Conservation (phyloP, 2,113 vertebrate genomes). For the Octodon degus region DNA sequence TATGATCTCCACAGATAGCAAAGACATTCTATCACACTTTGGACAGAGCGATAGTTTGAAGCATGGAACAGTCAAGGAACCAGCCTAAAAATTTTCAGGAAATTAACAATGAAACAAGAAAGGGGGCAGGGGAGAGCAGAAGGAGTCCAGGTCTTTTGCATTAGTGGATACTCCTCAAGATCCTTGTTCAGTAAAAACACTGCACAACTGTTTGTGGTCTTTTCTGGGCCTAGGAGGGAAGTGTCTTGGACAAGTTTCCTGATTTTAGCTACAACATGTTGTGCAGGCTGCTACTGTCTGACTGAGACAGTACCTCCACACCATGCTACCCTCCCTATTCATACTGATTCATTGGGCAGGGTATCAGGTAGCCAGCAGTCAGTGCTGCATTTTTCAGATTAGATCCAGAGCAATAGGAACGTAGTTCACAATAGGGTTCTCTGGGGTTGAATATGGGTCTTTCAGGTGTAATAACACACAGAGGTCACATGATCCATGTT, state of each 20-base stretch:
- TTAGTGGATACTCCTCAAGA: neutral
- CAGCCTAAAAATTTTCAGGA: neutral
- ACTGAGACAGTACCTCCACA: neutral
- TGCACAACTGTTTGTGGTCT: neutral
- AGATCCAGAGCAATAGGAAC: neutral
- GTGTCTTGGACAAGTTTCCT: neutral
- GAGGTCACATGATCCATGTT: neutral
- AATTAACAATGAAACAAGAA: neutral
- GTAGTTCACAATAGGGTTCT: too few relatives aligned
- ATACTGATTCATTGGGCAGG: fast-evolving
- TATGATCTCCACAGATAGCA: neutral
- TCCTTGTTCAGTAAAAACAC: neutral
- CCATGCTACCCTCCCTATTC: neutral
- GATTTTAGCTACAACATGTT: too few relatives aligned
- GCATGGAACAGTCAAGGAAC: neutral
- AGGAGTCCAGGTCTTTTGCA: neutral
- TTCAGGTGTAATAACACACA: neutral
- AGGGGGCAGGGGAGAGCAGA: neutral
- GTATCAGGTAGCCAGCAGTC: neutral
- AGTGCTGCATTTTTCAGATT: neutral
- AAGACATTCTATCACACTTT: neutral
- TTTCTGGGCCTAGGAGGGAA: neutral
- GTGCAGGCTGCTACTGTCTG: neutral
- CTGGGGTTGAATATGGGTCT: neutral
- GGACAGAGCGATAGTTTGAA: neutral